Evolutionary conservation across 2,113 vertebrate genomes (phyloP).

Genomic region (Myiopsitta monachus): DNA sequence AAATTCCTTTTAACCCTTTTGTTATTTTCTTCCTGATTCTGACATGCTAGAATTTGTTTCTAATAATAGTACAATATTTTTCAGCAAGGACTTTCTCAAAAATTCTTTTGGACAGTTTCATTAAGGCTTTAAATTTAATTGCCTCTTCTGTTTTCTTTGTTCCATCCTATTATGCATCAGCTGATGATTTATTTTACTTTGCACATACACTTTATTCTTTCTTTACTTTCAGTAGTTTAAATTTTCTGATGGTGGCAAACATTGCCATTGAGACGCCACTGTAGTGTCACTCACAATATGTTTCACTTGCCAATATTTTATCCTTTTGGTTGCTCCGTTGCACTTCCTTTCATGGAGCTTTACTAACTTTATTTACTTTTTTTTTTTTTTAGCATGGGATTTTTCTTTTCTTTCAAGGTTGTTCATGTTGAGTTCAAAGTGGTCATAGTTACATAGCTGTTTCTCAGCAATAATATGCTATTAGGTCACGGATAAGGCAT

Average conservation of each 20-base stretch:
- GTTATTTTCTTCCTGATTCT: neutral
- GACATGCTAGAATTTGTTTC: neutral
- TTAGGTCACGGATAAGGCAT: neutral
- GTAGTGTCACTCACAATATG: neutral
- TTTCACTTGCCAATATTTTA: neutral
- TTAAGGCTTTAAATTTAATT: neutral
- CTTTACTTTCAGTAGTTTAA: neutral
- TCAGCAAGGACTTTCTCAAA: neutral
- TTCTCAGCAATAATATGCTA: neutral
- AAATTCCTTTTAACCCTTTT: neutral
- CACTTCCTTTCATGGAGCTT: neutral
- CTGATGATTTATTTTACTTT: neutral
- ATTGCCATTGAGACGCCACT: neutral
- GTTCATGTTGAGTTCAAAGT: neutral
- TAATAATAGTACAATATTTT: neutral
- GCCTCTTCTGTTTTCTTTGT: neutral
- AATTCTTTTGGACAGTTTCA: neutral
- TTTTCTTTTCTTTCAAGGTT: neutral
- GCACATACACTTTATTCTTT: neutral
- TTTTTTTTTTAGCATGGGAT: neutral
- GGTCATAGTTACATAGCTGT: neutral
- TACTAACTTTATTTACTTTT: neutral
- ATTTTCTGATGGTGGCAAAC: neutral
- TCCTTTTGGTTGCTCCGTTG: neutral
- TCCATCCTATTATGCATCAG: neutral